A percentile compares a stretch with the other conserved stretches of the same genome.
These are phyloP conservation scores for Turnix velox DNA, from an alignment of 2,113 vertebrate genomes.

Conservation along the genomic window DNA sequence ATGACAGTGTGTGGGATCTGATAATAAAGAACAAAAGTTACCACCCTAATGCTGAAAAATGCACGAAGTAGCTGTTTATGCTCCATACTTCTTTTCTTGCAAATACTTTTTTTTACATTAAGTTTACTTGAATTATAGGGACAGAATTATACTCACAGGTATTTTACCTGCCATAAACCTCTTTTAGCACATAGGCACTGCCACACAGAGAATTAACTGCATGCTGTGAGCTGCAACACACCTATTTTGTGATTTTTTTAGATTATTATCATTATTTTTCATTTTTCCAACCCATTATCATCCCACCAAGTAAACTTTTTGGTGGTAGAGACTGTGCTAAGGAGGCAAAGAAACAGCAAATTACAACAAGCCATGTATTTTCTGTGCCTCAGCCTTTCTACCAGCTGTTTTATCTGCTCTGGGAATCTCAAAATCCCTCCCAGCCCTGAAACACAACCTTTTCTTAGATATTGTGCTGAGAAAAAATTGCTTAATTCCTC, in stretches of 20 bases:
- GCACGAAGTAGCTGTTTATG: background rate
- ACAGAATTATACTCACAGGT: background rate
- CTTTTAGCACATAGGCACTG: background rate
- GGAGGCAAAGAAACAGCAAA: background rate
- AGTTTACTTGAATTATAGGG: background rate
- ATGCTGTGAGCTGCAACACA: background rate
- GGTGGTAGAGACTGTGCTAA: background rate
- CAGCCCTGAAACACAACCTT: background rate
- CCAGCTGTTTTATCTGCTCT: background rate
- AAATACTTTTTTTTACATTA: background rate
- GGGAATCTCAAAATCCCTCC: background rate
- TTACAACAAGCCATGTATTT: background rate
- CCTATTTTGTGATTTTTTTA: background rate
- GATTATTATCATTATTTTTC: background rate
- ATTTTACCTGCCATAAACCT: background rate
- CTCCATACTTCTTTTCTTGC: background rate
- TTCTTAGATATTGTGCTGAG: background rate
- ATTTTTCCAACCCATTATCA: background rate
- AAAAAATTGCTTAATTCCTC: background rate
- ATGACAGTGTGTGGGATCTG: background rate
- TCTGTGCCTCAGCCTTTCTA: background rate
- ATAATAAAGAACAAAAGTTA: background rate
- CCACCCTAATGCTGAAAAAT: background rate
- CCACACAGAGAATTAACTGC: background rate
- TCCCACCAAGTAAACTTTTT: background rate